Evolutionary conservation across 2,113 vertebrate species (phyloP).

Genomic region (Morone chrysops): DNA sequence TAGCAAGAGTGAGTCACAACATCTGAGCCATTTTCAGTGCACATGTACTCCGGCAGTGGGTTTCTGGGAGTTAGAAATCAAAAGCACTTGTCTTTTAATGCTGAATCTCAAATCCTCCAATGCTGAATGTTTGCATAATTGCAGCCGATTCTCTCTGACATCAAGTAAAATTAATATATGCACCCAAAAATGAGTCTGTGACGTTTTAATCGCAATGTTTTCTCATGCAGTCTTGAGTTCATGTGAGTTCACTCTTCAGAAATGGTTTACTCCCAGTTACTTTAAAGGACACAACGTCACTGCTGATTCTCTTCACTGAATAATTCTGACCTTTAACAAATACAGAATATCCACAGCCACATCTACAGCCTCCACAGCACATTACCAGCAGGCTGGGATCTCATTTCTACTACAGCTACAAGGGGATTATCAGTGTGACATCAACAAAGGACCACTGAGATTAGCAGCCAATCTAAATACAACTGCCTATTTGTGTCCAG

Average conservation of each 20-base stretch:
- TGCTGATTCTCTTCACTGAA: conserved; percentile 2
- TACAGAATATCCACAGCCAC: too few species aligned
- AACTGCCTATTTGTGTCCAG: neutral
- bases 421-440: conserved; percentile 30
- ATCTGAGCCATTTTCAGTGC: neutral
- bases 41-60: neutral
- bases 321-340: conserved; percentile 41
- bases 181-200: neutral
- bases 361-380: neutral
- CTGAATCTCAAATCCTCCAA: neutral
- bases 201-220: neutral
- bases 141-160: neutral
- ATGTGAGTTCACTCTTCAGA: neutral
- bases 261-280: neutral
- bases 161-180: neutral
- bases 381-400: neutral
- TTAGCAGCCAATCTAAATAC: conserved; percentile 13
- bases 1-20: conserved; percentile 42
- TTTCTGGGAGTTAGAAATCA: neutral
- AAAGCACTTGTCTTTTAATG: neutral
- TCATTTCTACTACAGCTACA: conserved; percentile 17
- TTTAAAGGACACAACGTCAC: conserved; percentile 44
- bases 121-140: neutral
- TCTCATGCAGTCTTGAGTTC: neutral
- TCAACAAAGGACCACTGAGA: conserved; percentile 14